Evolutionary conservation across 2,797 vertebrate genomes (phyloP), one percentile per base, ranked within the genome.

Genomic region (Urocyon cinereoargenteus): DNA sequence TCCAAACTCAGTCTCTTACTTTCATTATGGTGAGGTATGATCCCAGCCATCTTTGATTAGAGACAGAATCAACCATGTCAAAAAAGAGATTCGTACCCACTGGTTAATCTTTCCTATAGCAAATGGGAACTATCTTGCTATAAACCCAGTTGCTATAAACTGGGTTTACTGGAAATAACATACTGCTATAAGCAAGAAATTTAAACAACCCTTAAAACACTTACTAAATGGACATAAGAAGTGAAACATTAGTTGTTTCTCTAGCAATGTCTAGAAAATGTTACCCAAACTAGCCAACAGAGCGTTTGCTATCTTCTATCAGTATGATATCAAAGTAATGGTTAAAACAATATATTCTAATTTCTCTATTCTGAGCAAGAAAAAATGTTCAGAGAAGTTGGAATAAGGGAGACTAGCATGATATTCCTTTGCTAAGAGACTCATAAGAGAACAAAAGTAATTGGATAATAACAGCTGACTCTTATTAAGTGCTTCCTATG

Each of bases 381-480:
- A 92, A 68, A 92, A 75, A 89, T 86, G 49, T 95, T 87, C 55
- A 57, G 36, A 87, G 22, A 92, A 77, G 6, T 49, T 92, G n/a
- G 2, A 78, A 73, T 81, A 86, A 82, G 21, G 36, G 75, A 91
- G 3, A 55, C 3, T 10, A 91, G 4, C 14, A 64, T 75, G 14
- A n/a, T 84, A 73, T 40, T 57, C 7, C 16, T 19, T 77, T 86
- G 12, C 3, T 36, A 89, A 86, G 19, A 89, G 16, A 68, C 6
- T 83, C 26, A 49, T 59, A 90, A 55, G 3, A 70, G 34, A 79
- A 91, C 28, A 93, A 82, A 79, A 34, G 90, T 31, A 90, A 68
- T 11, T 28, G 40, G n/a, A 72, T 57, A 86, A 49, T 26, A 86
- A 83, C 11, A 73, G 62, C 21, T 84, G 75, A 66, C 72, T 64